Evolutionary conservation across 2,797 vertebrate species (phyloP).

Genomic region (Erpetoichthys calabaricus): DNA sequence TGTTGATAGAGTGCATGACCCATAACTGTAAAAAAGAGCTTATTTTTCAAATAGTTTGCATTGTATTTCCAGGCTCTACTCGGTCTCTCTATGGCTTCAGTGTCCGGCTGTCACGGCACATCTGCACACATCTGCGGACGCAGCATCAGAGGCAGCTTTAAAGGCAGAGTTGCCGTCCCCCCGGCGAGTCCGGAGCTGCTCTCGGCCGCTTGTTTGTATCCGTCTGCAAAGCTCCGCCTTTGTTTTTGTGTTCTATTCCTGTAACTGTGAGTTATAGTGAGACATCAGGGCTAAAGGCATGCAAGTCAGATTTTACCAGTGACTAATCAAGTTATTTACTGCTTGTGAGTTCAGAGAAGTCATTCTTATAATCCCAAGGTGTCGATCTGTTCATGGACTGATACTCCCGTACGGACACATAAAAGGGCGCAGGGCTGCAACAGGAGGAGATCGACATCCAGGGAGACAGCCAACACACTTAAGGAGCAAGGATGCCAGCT

Average conservation of each 20-base stretch:
- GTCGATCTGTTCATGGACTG: constrained; percentile 32
- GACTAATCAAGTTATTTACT: constrained; percentile 44
- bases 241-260: constrained; percentile 53
- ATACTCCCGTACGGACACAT: constrained; percentile 6
- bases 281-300: constrained; percentile 34
- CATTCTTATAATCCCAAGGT: constrained; percentile 26
- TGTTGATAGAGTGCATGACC: too few species aligned
- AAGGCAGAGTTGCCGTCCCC: too few species aligned
- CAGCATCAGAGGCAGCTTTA: too few species aligned
- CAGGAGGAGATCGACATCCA: too few species aligned
- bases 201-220: neutral
- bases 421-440: constrained; percentile 12
- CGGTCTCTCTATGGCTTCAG: too few species aligned
- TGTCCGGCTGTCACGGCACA: too few species aligned
- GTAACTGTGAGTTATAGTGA: constrained; percentile 42
- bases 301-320: constrained; percentile 38
- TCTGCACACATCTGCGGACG: too few species aligned
- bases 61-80: too few species aligned
- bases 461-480: neutral
- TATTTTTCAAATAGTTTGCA: too few species aligned
- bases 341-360: constrained; percentile 22
- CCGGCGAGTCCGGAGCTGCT: too few species aligned
- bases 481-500: constrained; percentile 12
- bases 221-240: constrained; percentile 14
- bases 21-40: too few species aligned